Base-by-base conservation (phyloP, 2,888 invertebrate species). In the Acheta domesticus region DNA sequence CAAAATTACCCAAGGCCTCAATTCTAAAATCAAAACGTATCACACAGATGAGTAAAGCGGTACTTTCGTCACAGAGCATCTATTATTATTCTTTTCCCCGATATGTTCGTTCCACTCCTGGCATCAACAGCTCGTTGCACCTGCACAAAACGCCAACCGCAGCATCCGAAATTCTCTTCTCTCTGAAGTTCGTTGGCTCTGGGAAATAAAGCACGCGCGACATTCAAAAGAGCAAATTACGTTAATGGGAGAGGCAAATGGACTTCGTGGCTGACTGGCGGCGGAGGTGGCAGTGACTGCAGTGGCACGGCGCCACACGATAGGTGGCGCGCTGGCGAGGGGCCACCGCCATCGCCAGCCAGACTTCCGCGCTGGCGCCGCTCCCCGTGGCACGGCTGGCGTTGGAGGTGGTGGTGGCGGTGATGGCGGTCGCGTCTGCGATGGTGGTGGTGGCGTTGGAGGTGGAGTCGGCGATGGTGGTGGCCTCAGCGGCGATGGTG, bases 281-380 rank as follows among this genome's bases (percentile, higher is more conserved):
- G 62, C 62, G 11, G n/a, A 14, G 62, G 62, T 16, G n/a, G 62
- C 62, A n/a, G 14, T 12, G 16, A 4, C 62, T 8, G 62, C n/a
- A 0, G 62, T 62, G 62, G 62, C 62, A 62, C 62, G 62, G 62
- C n/a, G 62, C 62, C 62, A 62, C 62, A 62, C 14, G 62, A 14
- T 62, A 62, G 62, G 62, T n/a, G n/a, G 14, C 62, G 14, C 16
- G 62, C 62, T 62, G 62, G 62, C 62, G 14, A 62, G 62, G 16
- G 14, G 16, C 62, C 62, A 19, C 62, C 62, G 62, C 16, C 62
- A n/a, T 12, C 14, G 62, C 62, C 36, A 36, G 36, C 36, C 36
- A 36, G 36, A 62, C 62, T 62, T 62, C 62, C 62, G 62, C n/a
- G 62, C 62, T 62, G 62, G 62, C 62, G n/a, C 62, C n/a, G 62